Evolutionary conservation across 2,888 invertebrate genomes (phyloP), one percentile per base, ranked within the genome.

Genomic region (Sesia apiformis): DNA sequence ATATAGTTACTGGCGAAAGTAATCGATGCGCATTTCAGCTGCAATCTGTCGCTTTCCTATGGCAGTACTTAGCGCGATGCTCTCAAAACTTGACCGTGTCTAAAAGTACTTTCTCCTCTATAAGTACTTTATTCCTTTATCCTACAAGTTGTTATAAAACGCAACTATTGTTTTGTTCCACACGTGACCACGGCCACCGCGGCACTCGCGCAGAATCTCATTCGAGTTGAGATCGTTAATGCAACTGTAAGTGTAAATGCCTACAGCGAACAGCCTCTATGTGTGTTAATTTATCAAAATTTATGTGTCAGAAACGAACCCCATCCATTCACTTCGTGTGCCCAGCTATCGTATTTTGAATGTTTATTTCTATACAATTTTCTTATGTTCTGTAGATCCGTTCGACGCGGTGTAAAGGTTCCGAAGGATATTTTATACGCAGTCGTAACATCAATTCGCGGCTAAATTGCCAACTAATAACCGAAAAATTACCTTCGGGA

Each of bases 201-300:
- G 66, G 68, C 79, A 72, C 76, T 72, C 76, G 72, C 69, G 73
- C 87, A 89, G 89, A 85, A 83, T 81, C 83, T 79, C 81, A 77
- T 84, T 74, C 84, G 84, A 84, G 89, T 88, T 85, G 87, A 88
- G 79, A 84, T 88, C 81, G 76, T 87, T 76, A 79, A 91, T 66
- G 78, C 90, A 74, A 90, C 85, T 90, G 92, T 92, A 90, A 92
- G 92, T 91, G 72, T 75, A 78, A 72, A 67, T 70, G 72, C 72
- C 77, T 71, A 71, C 74, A 73, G 70, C 80, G 75, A 76, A 74
- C 76, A 79, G 68, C 77, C 76, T 71, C 70, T 84, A 74, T 85
- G 79, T 87, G 87, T 87, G 86, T 86, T 80, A 77, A 69, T 74
- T 81, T 83, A 78, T 72, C 72, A 74, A 75, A 71, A 72, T 68